phyloP scores from a whole-genome alignment of 2,888 invertebrate species.

The Aricia artaxerxes region DNA sequence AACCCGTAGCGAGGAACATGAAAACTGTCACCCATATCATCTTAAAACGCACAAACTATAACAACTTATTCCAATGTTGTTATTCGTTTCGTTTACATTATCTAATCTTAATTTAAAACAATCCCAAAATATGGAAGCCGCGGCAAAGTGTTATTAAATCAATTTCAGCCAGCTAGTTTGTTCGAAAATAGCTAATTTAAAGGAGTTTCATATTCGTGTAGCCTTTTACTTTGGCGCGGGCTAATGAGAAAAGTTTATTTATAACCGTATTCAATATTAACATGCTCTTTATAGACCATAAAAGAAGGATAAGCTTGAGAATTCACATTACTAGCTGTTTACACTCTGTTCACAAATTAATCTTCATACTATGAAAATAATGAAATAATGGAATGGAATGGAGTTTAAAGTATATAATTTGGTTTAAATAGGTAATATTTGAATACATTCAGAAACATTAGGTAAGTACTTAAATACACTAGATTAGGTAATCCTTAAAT shows the following conservation, averaged over 20 bases:
- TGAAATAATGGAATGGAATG: no score
- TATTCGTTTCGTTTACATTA: no score
- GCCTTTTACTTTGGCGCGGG: slow-evolving; percentile 41
- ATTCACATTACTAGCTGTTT: slow-evolving; percentile 17
- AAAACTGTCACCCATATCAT: no score
- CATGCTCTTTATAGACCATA: slow-evolving; percentile 46
- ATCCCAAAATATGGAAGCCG: not conserved
- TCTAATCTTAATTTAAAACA: not conserved
- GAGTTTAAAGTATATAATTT: no score
- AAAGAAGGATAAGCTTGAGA: slow-evolving; percentile 33
- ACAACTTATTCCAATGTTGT: no score
- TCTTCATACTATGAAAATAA: not conserved
- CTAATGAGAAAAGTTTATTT: slow-evolving; percentile 49
- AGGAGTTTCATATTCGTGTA: slow-evolving; percentile 33
- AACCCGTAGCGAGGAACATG: no score
- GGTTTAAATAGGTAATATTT: no score
- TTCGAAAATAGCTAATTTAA: slow-evolving; percentile 30
- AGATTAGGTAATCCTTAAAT: no score
- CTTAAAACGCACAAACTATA: no score
- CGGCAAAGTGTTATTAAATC: slow-evolving; percentile 5
- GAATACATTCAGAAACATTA: no score
- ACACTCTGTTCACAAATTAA: not conserved
- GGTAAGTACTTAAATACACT: no score
- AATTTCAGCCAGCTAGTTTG: slow-evolving; percentile 15
- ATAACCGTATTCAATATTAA: slow-evolving; percentile 49